Conservation (phyloP, 2,888 invertebrate genomes). For the Drosophila longiperda region DNA sequence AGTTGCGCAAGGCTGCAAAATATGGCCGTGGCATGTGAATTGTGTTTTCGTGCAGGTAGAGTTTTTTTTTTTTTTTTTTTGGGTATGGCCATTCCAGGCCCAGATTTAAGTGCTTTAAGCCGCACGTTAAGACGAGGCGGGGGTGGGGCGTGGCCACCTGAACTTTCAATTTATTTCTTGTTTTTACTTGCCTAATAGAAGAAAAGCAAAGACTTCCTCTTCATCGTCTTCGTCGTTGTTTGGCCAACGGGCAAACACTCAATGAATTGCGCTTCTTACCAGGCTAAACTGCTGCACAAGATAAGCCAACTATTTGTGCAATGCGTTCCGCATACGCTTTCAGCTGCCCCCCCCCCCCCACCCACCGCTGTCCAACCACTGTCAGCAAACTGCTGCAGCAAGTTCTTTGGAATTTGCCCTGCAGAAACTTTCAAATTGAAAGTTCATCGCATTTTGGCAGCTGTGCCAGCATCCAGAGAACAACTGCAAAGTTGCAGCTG, state of each 20-base stretch:
- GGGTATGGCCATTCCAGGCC: not conserved
- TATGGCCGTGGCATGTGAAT: slow-evolving; percentile 62
- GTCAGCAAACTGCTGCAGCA: not conserved
- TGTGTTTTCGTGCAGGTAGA: slow-evolving; percentile 56
- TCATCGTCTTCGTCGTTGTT: not conserved
- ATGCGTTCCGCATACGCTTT: slow-evolving; percentile 3
- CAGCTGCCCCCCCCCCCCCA: not conserved
- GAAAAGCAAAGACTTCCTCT: slow-evolving; percentile 51
- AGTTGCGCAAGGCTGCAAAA: slow-evolving; percentile 58
- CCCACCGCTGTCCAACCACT: not conserved
- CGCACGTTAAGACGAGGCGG: slow-evolving; percentile 2
- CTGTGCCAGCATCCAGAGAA: slow-evolving; percentile 18
- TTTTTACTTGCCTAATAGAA: slow-evolving; percentile 66
- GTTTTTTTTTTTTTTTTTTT: not conserved
- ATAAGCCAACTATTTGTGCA: slow-evolving; percentile 68
- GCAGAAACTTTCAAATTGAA: slow-evolving; percentile 68
- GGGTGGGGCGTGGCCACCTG: slow-evolving; percentile 48
- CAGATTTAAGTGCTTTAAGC: slow-evolving; percentile 58
- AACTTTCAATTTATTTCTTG: slow-evolving; percentile 72
- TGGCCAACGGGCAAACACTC: slow-evolving; percentile 49
- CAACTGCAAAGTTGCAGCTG: slow-evolving; percentile 32
- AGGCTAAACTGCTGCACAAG: slow-evolving; percentile 57
- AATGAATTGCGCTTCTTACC: slow-evolving; percentile 48
- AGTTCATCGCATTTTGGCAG: slow-evolving; percentile 65
- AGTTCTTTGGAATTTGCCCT: slow-evolving; percentile 14